phyloP scores from a whole-genome alignment of 92 coral and sea anemone genomes.

The Bergia puertoricense region DNA sequence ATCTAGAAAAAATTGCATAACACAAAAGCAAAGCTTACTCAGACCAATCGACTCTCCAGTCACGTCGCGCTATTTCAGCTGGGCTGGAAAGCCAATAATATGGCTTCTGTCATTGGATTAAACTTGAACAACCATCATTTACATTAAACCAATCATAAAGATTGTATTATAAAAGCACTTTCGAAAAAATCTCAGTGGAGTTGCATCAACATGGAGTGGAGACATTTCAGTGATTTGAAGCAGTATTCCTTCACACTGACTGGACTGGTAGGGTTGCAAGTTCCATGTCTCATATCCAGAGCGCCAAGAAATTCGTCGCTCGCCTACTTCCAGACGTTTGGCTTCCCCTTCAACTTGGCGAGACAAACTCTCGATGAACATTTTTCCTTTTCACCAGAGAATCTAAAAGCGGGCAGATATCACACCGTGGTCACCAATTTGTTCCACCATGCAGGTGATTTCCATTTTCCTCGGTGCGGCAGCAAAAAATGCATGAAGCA shows the following conservation, averaged over 20 bases:
- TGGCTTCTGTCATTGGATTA: background rate
- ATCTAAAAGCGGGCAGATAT: conserved; percentile 71
- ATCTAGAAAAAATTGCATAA: too few relatives aligned
- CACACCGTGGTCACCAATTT: conserved; percentile 78
- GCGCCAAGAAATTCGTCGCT: conserved; percentile 62
- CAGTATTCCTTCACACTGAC: conserved; percentile 67
- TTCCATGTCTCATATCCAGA: conserved; percentile 79
- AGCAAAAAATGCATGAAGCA: too few relatives aligned
- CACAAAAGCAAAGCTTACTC: too few relatives aligned
- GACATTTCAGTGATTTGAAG: conserved; percentile 29
- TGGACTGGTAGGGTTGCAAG: conserved; percentile 70
- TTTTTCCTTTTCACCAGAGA: conserved; percentile 85
- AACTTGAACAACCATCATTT: background rate
- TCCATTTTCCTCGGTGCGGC: background rate
- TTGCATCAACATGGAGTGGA: conserved; percentile 23
- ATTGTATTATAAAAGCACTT: background rate
- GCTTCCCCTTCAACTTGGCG: conserved; percentile 82
- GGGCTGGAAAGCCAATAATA: background rate
- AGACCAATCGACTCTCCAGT: background rate
- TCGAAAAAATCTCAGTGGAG: too few relatives aligned
- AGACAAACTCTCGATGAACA: conserved; percentile 58
- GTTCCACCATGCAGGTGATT: conserved; percentile 79
- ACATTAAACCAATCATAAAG: conserved; percentile 2
- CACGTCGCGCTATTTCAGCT: background rate
- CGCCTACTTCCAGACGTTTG: conserved; percentile 63